Evolutionary conservation across 1,140 invertebrate genomes (phyloP).

Genomic region (Dendroctonus valens): DNA sequence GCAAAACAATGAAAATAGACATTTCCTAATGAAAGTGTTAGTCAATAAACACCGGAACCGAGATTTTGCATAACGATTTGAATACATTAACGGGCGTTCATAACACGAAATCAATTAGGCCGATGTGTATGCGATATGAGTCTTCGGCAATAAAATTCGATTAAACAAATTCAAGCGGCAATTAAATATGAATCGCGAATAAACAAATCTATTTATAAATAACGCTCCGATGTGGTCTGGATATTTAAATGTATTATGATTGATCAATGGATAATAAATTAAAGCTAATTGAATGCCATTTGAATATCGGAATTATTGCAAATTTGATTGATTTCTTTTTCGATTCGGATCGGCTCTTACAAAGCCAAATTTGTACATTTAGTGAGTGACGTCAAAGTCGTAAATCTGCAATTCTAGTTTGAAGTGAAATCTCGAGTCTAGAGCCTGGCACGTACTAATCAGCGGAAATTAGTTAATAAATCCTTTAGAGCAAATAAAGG

Average conservation of each 20-base stretch:
- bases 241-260: conserved; percentile 1
- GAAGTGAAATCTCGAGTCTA: no score
- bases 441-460: conserved; percentile 11
- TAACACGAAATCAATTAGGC: background rate
- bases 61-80: conserved; percentile 3
- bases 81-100: background rate
- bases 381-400: no score
- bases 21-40: no score
- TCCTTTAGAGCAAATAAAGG: conserved; percentile 24
- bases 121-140: conserved; percentile 11
- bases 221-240: conserved; percentile 5
- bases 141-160: conserved; percentile 18
- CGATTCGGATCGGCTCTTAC: no score
- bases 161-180: conserved; percentile 13
- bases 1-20: no score
- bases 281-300: no score
- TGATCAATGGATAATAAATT: conserved; percentile 14
- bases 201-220: conserved; percentile 19
- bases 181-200: conserved; percentile 16
- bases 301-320: no score
- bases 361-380: no score
- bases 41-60: conserved; percentile 1
- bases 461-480: conserved; percentile 27
- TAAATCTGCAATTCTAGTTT: no score
- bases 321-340: no score